Percentiles rank a stretch among this genome's conserved stretches.
Evolutionary conservation across 2,888 invertebrate species (phyloP).

Genomic region (Orthonevra nobilis): DNA sequence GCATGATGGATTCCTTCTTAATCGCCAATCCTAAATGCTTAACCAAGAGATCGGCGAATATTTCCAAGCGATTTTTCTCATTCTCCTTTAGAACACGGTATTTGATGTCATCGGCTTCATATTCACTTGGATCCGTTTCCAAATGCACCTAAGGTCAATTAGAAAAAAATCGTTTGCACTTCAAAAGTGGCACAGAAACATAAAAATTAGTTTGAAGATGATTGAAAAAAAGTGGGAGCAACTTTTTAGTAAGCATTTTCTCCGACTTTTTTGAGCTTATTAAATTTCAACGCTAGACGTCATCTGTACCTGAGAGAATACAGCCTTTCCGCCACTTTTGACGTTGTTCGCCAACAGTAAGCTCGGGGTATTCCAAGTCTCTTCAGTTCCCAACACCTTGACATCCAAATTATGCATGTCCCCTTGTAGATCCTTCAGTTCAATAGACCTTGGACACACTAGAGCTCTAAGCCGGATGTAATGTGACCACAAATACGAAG

Average conservation of each 20-base stretch:
- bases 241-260: neutral
- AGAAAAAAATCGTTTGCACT: neutral
- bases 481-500: slow-evolving; percentile 75
- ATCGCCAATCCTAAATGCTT: slow-evolving; percentile 83
- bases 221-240: neutral
- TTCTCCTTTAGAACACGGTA: slow-evolving; percentile 83
- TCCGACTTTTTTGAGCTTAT: neutral
- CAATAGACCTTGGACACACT: slow-evolving; percentile 81
- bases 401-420: slow-evolving; percentile 86
- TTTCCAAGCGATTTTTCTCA: slow-evolving; percentile 88
- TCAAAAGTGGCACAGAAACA: too few species aligned
- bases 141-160: slow-evolving; percentile 85
- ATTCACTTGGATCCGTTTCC: slow-evolving; percentile 88
- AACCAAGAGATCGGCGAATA: slow-evolving; percentile 87
- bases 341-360: slow-evolving; percentile 86
- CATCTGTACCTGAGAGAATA: slow-evolving; percentile 90
- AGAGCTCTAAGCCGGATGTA: slow-evolving; percentile 78
- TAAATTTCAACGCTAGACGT: too few species aligned
- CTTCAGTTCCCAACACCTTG: slow-evolving; percentile 89
- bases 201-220: neutral
- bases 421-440: slow-evolving; percentile 81
- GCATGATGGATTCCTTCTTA: slow-evolving; percentile 43
- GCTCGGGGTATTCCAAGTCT: slow-evolving; percentile 93
- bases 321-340: slow-evolving; percentile 86
- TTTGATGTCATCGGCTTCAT: slow-evolving; percentile 83